phyloP scores from a whole-genome alignment of 2,113 vertebrate genomes.

The Microtus pennsylvanicus region DNA sequence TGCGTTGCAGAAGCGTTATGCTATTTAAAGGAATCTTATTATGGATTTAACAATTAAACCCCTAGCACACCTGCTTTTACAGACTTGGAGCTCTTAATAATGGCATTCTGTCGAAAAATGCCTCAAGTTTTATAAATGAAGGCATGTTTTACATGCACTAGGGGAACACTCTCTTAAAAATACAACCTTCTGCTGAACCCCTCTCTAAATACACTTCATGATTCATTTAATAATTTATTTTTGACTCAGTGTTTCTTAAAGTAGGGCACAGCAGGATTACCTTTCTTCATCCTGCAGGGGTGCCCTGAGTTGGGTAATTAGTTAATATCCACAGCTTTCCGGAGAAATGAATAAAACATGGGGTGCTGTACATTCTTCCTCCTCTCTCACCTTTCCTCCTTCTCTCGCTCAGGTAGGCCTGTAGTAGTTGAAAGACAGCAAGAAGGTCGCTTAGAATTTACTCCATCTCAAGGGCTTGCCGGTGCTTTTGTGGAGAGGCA shows the following conservation, averaged over 20 bases:
- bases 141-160: slow-evolving; percentile 16
- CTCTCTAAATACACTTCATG: slow-evolving; percentile 36
- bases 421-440: slow-evolving; percentile 19
- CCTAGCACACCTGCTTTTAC: slow-evolving; percentile 46
- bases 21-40: slow-evolving; percentile 54
- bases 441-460: background rate
- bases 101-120: slow-evolving; percentile 47
- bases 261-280: slow-evolving; percentile 28
- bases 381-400: background rate
- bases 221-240: slow-evolving; percentile 59
- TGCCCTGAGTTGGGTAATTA: background rate
- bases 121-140: slow-evolving; percentile 50
- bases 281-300: background rate
- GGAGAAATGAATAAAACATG: slow-evolving; percentile 49
- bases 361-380: background rate
- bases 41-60: slow-evolving; percentile 45
- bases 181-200: background rate
- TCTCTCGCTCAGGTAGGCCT: background rate
- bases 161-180: slow-evolving; percentile 27
- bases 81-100: slow-evolving; percentile 49
- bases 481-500: background rate
- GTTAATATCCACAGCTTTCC: slow-evolving; percentile 22
- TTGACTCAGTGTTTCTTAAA: slow-evolving; percentile 65
- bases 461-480: background rate
- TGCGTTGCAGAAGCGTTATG: background rate